Base-by-base conservation (phyloP, 2,888 invertebrate species). In the Euclidia mi region DNA sequence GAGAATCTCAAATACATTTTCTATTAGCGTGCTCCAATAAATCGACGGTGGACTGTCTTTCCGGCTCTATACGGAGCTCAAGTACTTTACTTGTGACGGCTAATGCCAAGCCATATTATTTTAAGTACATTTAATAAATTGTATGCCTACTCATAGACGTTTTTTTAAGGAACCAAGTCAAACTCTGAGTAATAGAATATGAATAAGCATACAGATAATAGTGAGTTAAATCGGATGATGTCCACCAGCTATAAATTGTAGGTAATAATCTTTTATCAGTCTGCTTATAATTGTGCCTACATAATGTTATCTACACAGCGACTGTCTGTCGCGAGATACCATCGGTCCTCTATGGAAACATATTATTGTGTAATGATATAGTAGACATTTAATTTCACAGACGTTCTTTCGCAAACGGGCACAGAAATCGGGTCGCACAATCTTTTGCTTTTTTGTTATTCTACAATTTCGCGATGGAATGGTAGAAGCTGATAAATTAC, bases 401-500 rank as follows among this genome's bases (percentile, higher is more conserved):
- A 14, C 15, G 10, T 35, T 25, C 7, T 35, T 35, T 35, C 35
- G 7, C 35, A 2, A 35, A 41, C 12, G 25, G 11, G 11, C 12
- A 25, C 41, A 41, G 41, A 41, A 41, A 25, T 11, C 15, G 12
- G 28, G 28, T 17, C 10, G 2, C 17, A 3, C 28, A 29, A 42
- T 15, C 11, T 20, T 32, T 28, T 10, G 3, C 10, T n/a, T 25
- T 44, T 11, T 11, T 40, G 4, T 32, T 12, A 45, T 52, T 32
- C 29, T 10, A 10, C 12, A 34, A 40, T 38, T 9, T 31, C 31
- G 15, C 37, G 35, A 32, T 44, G 31, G 38, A 51, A 44, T 51
- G 38, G 56, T 34, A 45, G 31, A 52, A 44, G 25, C 1, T 43
- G 46, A 37, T 59, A 56, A 47, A 44, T 70, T 64, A 65, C 65